Conservation (phyloP, 2,888 invertebrate species). For the Loripinus fragilis region DNA sequence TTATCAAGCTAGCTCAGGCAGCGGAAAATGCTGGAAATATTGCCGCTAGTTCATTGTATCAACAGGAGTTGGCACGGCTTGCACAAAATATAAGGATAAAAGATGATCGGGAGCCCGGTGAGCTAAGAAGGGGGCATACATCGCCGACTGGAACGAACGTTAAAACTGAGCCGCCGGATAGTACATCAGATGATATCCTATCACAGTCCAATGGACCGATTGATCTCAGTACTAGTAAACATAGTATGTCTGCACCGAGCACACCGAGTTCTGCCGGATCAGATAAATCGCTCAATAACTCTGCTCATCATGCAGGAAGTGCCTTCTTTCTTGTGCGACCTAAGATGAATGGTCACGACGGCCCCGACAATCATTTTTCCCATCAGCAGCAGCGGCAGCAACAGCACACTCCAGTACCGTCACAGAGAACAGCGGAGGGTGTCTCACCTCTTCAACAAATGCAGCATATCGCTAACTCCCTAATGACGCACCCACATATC, state of each 20-base stretch:
- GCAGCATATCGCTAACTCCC: conserved; percentile 98
- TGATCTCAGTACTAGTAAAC: conserved; percentile 73
- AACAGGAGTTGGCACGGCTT: conserved; percentile 95
- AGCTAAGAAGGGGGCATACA: conserved; percentile 54
- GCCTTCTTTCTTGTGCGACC: conserved; percentile 94
- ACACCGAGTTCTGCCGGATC: conserved; percentile 70
- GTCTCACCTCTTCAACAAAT: conserved; percentile 98
- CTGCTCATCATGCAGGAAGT: conserved; percentile 78
- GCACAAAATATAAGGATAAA: conserved; percentile 87
- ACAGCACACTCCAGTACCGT: conserved; percentile 47
- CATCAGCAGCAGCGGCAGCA: conserved; percentile 89
- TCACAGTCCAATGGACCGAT: conserved; percentile 74
- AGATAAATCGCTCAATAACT: conserved; percentile 76
- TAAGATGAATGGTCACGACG: conserved; percentile 75
- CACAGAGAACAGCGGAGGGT: conserved; percentile 85
- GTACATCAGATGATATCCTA: conserved; percentile 67
- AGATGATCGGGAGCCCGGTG: conserved; percentile 84
- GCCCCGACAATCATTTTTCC: conserved; percentile 81
- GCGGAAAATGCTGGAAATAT: conserved; percentile 82
- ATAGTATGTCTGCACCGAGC: conserved; percentile 68
- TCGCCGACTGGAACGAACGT: conserved; percentile 62
- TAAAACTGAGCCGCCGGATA: conserved; percentile 76
- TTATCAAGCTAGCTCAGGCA: conserved; percentile 93
- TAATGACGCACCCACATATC: conserved; percentile 90
- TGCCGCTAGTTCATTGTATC: conserved; percentile 90